Percentiles rank a stretch among this genome's conserved stretches.
phyloP scores from a whole-genome alignment of 2,113 vertebrate species.

The Bubo scandiacus region DNA sequence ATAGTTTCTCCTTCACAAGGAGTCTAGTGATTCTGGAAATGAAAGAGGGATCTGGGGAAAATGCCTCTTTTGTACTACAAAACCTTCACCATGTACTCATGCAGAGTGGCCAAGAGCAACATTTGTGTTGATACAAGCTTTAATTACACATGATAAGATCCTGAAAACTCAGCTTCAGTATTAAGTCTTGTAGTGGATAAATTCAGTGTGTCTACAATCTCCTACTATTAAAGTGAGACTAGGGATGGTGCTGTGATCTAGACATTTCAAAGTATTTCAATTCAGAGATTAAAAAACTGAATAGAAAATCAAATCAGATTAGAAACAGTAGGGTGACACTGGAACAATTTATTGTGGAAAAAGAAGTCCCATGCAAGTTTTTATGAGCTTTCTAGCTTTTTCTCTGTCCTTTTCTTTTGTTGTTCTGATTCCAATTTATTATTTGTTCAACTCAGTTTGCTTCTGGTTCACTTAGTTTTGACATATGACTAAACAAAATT shows the following conservation, averaged over 20 bases:
- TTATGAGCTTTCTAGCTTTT: not conserved
- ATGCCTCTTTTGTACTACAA: not conserved
- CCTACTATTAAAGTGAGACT: not conserved
- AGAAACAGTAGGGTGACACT: not conserved
- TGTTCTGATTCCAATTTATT: not conserved
- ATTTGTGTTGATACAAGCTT: not conserved
- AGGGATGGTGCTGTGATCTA: not conserved
- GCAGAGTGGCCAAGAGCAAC: not conserved
- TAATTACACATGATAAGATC: not conserved
- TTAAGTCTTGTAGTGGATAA: not conserved
- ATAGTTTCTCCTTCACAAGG: not conserved
- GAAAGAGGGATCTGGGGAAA: not conserved
- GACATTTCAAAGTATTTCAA: not conserved
- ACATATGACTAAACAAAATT: slow-evolving; percentile 45
- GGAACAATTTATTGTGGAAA: not conserved
- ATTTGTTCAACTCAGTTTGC: not conserved
- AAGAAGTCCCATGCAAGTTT: not conserved
- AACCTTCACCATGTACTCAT: not conserved
- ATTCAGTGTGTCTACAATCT: not conserved
- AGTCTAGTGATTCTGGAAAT: not conserved
- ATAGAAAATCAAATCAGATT: not conserved
- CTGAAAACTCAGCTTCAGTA: not conserved
- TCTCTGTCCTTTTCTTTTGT: not conserved
- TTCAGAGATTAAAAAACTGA: not conserved
- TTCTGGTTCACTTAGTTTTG: slow-evolving; percentile 54